These are phyloP conservation scores for Sebastes goodei DNA, from an alignment of 2,797 vertebrate genomes.

Conservation along the genomic window DNA sequence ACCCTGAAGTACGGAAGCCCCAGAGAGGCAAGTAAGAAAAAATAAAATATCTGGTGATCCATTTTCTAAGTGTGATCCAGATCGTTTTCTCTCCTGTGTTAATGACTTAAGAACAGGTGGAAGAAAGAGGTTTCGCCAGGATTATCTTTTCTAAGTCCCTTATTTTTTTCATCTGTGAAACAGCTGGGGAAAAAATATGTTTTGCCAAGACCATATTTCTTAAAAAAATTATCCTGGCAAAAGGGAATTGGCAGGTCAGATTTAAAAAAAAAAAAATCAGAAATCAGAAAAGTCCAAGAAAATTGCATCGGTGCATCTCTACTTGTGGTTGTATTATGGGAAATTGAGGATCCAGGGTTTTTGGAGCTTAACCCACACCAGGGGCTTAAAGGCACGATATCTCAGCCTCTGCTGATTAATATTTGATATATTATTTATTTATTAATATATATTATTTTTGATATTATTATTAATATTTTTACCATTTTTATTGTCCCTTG, in stretches of 20 bases:
- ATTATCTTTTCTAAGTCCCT: too few species aligned
- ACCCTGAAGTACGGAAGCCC: background rate
- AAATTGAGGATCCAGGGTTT: background rate
- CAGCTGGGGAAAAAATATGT: background rate
- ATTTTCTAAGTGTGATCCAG: background rate
- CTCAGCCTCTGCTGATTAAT: background rate
- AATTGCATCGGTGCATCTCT: too few species aligned
- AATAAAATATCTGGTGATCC: background rate
- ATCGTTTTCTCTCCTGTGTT: background rate
- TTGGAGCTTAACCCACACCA: background rate
- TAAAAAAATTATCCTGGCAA: background rate
- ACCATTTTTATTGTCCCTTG: background rate
- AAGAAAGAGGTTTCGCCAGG: too few species aligned
- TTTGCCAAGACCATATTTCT: background rate
- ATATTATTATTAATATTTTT: background rate
- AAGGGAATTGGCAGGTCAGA: too few species aligned
- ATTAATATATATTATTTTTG: background rate
- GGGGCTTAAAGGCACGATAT: background rate
- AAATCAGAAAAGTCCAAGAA: too few species aligned
- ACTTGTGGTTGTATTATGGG: background rate
- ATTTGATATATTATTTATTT: too few species aligned
- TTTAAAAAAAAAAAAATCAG: background rate
- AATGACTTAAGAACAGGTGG: background rate
- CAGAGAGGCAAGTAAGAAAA: background rate
- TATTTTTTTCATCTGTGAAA: too few species aligned